Percentiles rank a stretch among this genome's conserved stretches.
Conservation (phyloP, 1,140 invertebrate species). For the Drosophila sproati region DNA sequence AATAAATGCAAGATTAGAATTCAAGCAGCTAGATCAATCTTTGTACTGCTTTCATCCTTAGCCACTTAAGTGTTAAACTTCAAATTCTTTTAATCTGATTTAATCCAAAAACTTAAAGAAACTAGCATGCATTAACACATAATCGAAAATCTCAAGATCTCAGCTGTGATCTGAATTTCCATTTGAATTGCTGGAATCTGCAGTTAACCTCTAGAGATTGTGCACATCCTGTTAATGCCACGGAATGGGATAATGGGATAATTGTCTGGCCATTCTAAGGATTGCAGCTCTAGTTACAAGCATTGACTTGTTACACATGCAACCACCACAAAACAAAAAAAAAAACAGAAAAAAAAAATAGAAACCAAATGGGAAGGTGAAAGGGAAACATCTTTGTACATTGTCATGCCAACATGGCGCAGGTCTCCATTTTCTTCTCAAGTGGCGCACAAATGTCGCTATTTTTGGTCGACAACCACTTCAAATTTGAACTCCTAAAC, state of each 20-base stretch:
- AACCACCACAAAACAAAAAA: constrained; percentile 21
- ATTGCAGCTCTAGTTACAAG: constrained; percentile 66
- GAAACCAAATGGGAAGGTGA: constrained; percentile 1
- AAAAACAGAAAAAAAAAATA: not conserved
- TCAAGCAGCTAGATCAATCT: no score
- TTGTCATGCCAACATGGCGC: constrained; percentile 62
- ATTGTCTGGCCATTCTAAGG: constrained; percentile 46
- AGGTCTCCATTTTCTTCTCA: constrained; percentile 47
- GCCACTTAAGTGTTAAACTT: no score
- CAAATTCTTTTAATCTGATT: no score
- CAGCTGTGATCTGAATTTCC: not conserved
- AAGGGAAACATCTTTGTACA: constrained; percentile 54
- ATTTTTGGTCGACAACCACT: constrained; percentile 76
- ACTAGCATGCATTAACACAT: not conserved
- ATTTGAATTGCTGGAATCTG: not conserved
- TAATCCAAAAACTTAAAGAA: not conserved
- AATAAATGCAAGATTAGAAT: no score
- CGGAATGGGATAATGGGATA: constrained; percentile 34
- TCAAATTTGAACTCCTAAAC: constrained; percentile 34
- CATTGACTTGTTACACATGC: constrained; percentile 20
- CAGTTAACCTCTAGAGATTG: constrained; percentile 28
- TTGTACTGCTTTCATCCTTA: no score
- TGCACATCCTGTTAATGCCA: constrained; percentile 27
- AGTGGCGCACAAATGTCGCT: constrained; percentile 77
- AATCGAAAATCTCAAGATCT: not conserved